These are phyloP conservation scores for Aricia agestis DNA, from an alignment of 1,140 invertebrate genomes.

Conservation along the genomic window DNA sequence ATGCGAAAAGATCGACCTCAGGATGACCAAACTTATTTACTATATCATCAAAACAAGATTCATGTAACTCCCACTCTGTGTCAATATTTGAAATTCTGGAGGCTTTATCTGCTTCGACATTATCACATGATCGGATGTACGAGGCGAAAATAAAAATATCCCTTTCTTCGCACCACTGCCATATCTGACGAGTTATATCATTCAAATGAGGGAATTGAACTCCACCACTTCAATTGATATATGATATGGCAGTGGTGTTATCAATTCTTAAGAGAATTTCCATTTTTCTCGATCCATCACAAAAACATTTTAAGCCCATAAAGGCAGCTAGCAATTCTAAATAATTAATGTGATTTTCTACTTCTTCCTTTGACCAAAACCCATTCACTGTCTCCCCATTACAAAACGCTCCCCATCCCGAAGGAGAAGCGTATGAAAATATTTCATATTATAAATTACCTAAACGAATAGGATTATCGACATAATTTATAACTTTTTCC, in stretches of 20 bases:
- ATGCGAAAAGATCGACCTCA: background rate
- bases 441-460: background rate
- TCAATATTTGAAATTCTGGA: background rate
- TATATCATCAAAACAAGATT: background rate
- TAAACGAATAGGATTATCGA: background rate
- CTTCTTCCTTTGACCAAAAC: background rate
- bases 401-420: background rate
- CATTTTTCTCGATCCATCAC: background rate
- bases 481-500: background rate
- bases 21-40: background rate
- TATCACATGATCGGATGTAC: too few species aligned
- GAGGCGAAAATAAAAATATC: too few species aligned
- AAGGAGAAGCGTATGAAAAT: background rate
- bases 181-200: background rate
- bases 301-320: constrained; percentile 8
- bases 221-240: constrained; percentile 15
- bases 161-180: too few species aligned
- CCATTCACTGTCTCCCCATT: background rate
- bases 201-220: constrained; percentile 13
- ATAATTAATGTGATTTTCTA: constrained; percentile 3
- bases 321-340: constrained; percentile 16
- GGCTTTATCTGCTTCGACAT: background rate
- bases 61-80: background rate
- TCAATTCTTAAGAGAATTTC: constrained; percentile 12
- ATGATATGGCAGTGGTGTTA: constrained; percentile 15